Evolutionary conservation across 37 sponge, comb jelly and placozoan genomes (phyloP), one percentile per base, ranked within the genome.

Genomic region (Cliona cf. orientalis): DNA sequence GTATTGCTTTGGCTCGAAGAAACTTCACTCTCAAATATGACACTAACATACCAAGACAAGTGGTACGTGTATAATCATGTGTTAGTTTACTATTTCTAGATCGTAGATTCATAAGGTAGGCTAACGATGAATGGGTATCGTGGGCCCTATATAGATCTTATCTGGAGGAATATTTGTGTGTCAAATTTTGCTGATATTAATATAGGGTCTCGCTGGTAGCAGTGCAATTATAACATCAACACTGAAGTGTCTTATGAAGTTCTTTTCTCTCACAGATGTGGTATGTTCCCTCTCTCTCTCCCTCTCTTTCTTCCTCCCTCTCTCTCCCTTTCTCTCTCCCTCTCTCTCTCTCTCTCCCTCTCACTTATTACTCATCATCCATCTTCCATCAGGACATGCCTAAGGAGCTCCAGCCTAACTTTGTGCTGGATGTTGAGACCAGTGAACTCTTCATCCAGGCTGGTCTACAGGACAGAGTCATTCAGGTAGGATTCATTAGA

Each of bases 21-120:
- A 95, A 95, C 80, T 95, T 95, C 69, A 77, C 92, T 35, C 80
- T 95, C 1, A 65, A 72, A n/a, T 95, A 95, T 35, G 92, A 91
- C 49, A 95, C 95, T 12, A 95, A 95, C 58, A 88, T 95, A 23
- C 95, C 95, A 42, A 84, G 92, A 85, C 95, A 95, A 91, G 95
- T 95, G 89, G 95, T 95, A 59, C n/a, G n/a, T n/a, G n/a, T n/a
- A n/a, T n/a, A n/a, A n/a, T n/a, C n/a, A n/a, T n/a, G n/a, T n/a
- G n/a, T n/a, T n/a, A n/a, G n/a, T n/a, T n/a, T n/a, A n/a, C n/a
- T n/a, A n/a, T n/a, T n/a, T n/a, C n/a, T n/a, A n/a, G n/a, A n/a
- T n/a, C n/a, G n/a, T n/a, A n/a, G n/a, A n/a, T n/a, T n/a, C n/a
- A n/a, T n/a, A n/a, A n/a, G n/a, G n/a, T n/a, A n/a, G n/a, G n/a